Evolutionary conservation across 2,797 vertebrate species (phyloP), one percentile per base, ranked within the genome.

Genomic region (Urosaurus nigricauda): DNA sequence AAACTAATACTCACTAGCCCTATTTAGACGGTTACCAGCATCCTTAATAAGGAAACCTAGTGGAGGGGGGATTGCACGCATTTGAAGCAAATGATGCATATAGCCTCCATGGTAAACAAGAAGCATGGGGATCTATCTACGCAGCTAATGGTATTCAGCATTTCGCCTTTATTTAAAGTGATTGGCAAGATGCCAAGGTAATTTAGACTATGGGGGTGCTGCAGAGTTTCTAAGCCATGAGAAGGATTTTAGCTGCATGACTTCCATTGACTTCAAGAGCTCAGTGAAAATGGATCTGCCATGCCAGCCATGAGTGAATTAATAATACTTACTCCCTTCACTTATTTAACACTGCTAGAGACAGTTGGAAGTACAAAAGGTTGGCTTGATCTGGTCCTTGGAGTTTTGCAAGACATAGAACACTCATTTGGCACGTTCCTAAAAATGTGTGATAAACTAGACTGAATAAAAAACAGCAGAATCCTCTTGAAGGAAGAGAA

Each of bases 211-310:
- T 63, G 71, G 90, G 81, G 79, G 56, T 90, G 90, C 83, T 86
- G 85, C 65, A 74, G 88, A 81, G 82, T 88, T 89, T 87, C 89
- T 91, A 92, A 94, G 90, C 80, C 80, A 84, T 5, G 47, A 90
- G 80, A 87, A 90, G 91, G 87, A 87, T 90, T 94, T 94, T 93
- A 94, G 89, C 89, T 89, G 90, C 88, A 32, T 88, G 92, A 88
- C 86, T 75, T 83, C 88, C 86, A 81, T 17, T 91, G 88, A 77
- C 81, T 94, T 90, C 83, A 78, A 92, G 90, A 63, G 51, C 94
- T 94, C 86, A 74, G 40, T 84, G 77, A 86, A 92, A 88, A 92
- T 1, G 40, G 87, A 95, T 94, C 94, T 79, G 85, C 86, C 84
- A 81, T 74, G 90, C 86, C 43, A 83, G 79, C 92, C 88, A 78